These are phyloP conservation scores for Candoia aspera DNA, from an alignment of 2,113 vertebrate species.

Conservation along the genomic window DNA sequence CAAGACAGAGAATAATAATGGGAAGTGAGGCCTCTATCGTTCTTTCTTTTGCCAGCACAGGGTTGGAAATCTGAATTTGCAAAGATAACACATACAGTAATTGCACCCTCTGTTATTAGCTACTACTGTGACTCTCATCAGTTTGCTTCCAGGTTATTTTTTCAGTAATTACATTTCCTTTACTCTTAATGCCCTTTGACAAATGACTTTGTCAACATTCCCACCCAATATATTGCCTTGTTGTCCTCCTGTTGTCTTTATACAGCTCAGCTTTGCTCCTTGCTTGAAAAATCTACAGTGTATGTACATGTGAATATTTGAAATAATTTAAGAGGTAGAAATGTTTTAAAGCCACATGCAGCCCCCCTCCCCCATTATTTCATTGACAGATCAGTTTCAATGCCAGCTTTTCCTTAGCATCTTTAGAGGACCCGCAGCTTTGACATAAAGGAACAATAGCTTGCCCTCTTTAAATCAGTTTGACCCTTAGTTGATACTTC, in stretches of 20 bases:
- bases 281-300: neutral
- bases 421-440: conserved; percentile 53
- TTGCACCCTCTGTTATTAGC: neutral
- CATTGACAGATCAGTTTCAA: conserved; percentile 47
- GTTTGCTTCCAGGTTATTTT: neutral
- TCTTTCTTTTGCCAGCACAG: neutral
- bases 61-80: neutral
- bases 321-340: conserved; percentile 33
- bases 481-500: conserved; percentile 46
- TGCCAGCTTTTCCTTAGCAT: conserved; percentile 50
- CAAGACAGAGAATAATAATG: neutral
- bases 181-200: neutral
- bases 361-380: conserved; percentile 59
- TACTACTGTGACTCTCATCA: neutral
- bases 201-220: neutral
- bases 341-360: conserved; percentile 20
- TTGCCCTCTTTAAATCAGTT: conserved; percentile 51
- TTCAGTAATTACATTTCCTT: conserved; percentile 9
- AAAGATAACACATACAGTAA: neutral
- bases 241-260: neutral
- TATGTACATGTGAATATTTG: conserved; percentile 31
- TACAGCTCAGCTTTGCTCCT: neutral
- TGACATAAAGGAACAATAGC: conserved; percentile 57
- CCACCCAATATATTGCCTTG: neutral
- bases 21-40: neutral